These are phyloP conservation scores for Dendrophyllia cribrosa DNA, from an alignment of 64 coral and sea anemone genomes.

Conservation along the genomic window DNA sequence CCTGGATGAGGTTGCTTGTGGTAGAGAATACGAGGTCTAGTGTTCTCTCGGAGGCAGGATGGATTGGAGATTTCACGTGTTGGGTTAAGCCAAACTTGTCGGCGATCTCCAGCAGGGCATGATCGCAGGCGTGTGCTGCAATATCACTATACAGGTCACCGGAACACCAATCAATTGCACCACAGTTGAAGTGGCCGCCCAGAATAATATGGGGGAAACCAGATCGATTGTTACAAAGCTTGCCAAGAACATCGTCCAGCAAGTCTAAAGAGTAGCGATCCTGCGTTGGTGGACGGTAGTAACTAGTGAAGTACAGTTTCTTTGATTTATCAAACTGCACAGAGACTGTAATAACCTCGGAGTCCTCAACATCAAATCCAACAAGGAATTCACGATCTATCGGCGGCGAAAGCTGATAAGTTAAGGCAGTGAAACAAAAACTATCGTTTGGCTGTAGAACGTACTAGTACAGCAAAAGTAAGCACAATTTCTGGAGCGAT, in stretches of 20 bases:
- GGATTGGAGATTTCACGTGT: constrained; percentile 57
- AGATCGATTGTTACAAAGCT: not conserved
- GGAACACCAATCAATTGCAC: constrained; percentile 43
- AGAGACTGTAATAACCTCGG: not conserved
- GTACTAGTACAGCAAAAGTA: too few species aligned
- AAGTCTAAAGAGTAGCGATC: not conserved
- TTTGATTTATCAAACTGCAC: not conserved
- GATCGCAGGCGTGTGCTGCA: not conserved
- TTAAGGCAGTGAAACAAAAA: too few species aligned
- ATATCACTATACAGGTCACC: constrained; percentile 11
- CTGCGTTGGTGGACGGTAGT: not conserved
- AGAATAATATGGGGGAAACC: constrained; percentile 55
- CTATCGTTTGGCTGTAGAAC: too few species aligned
- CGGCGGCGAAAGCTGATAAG: too few species aligned
- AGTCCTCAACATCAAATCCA: constrained; percentile 15
- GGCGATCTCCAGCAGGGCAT: constrained; percentile 9
- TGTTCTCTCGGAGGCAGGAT: constrained; percentile 38
- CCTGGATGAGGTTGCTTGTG: constrained; percentile 16
- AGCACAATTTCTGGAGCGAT: too few species aligned
- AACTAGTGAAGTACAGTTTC: not conserved
- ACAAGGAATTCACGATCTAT: too few species aligned
- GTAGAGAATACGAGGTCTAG: constrained; percentile 54
- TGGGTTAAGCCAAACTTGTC: constrained; percentile 47
- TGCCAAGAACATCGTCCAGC: not conserved
- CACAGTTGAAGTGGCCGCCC: constrained; percentile 69